A percentile compares a stretch with the other conserved stretches of the same genome.
Evolutionary conservation across 2,888 invertebrate genomes (phyloP).

Genomic region (Cabera pusaria): DNA sequence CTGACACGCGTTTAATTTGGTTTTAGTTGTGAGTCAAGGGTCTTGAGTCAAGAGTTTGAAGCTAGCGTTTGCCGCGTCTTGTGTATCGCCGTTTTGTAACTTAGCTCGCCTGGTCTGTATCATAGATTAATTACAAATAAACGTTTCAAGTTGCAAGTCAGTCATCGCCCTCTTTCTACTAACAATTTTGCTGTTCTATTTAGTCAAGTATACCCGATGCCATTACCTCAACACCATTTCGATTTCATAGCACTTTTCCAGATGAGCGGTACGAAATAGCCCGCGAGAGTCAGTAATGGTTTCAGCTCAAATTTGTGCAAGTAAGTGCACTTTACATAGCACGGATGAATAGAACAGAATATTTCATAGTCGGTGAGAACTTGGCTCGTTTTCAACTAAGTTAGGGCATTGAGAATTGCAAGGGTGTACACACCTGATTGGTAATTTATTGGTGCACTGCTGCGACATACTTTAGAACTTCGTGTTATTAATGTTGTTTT

Average conservation of each 20-base stretch:
- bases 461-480: slow-evolving; percentile 3
- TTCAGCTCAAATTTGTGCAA: slow-evolving; percentile 56
- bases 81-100: no score
- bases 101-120: no score
- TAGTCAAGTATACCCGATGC: slow-evolving; percentile 45
- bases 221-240: slow-evolving; percentile 48
- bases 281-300: slow-evolving; percentile 48
- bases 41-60: no score
- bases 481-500: neutral
- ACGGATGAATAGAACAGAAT: slow-evolving; percentile 62
- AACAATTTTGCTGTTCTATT: slow-evolving; percentile 36
- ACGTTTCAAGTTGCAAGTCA: no score
- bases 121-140: no score
- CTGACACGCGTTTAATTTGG: no score
- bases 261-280: slow-evolving; percentile 49
- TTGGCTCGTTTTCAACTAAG: slow-evolving; percentile 58
- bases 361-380: slow-evolving; percentile 57
- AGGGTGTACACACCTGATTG: slow-evolving; percentile 58
- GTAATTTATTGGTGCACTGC: slow-evolving; percentile 49
- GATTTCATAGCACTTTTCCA: slow-evolving; percentile 58
- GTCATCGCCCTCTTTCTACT: no score
- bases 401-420: slow-evolving; percentile 41
- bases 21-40: no score
- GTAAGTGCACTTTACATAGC: slow-evolving; percentile 58
- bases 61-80: no score